These are phyloP conservation scores for Dunckerocampus dactyliophorus DNA, from an alignment of 2,113 vertebrate genomes.

Conservation along the genomic window DNA sequence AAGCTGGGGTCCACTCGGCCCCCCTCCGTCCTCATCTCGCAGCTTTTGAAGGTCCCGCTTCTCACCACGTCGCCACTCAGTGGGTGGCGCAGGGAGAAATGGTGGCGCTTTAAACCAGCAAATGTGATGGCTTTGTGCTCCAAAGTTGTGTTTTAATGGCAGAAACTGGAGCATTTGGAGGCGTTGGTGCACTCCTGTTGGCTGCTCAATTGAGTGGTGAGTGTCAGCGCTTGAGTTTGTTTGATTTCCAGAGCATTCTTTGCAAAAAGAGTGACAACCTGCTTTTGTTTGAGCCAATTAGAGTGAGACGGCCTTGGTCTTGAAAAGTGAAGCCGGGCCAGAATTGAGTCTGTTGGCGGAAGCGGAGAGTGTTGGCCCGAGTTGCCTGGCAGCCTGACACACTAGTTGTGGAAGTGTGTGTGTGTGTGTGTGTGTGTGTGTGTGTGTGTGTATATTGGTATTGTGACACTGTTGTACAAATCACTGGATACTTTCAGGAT, in stretches of 20 bases:
- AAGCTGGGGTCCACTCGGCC: conserved; percentile 15
- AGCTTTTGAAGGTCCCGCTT: conserved; percentile 35
- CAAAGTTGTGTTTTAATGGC: conserved; percentile 12
- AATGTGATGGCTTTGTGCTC: conserved; percentile 11
- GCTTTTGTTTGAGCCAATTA: conserved; percentile 71
- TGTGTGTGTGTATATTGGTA: conserved; percentile 7
- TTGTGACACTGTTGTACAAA: conserved; percentile 49
- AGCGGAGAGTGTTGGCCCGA: conserved; percentile 59
- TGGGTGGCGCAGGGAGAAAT: conserved; percentile 29
- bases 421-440: conserved; percentile 25
- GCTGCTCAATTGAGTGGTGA: conserved; percentile 32
- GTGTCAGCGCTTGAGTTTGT: conserved; percentile 11
- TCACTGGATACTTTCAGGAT: conserved; percentile 50
- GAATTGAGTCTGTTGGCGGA: conserved; percentile 60
- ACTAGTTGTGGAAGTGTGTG: conserved; percentile 25
- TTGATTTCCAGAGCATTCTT: conserved; percentile 51
- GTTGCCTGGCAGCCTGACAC: conserved; percentile 58
- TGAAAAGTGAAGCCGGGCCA: conserved; percentile 58
- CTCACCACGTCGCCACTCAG: conserved; percentile 29
- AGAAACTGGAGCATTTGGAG: neutral
- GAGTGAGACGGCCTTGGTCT: conserved; percentile 61
- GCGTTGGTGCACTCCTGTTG: conserved; percentile 8
- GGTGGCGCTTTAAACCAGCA: conserved; percentile 16
- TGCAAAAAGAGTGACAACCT: conserved; percentile 33
- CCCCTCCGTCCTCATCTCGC: conserved; percentile 22